Conservation (phyloP, 2,888 invertebrate species). For the Melieria omissa region DNA sequence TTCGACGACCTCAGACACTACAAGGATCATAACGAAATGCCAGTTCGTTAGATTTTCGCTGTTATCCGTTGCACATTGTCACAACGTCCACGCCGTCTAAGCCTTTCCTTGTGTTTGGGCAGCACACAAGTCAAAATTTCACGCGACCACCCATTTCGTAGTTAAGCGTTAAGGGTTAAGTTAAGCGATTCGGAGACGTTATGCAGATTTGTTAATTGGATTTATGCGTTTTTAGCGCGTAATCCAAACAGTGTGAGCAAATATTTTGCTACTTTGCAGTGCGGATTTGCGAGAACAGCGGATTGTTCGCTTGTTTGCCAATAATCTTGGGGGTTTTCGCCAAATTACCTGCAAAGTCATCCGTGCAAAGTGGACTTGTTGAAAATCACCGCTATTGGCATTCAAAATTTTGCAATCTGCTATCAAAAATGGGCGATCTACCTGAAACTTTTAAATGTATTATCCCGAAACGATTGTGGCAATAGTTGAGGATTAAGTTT, state of each 20-base stretch:
- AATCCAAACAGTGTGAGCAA: slow-evolving; percentile 61
- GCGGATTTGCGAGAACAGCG: slow-evolving; percentile 4
- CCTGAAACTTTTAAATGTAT: too few relatives aligned
- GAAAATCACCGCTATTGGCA: neutral
- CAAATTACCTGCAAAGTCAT: slow-evolving; percentile 53
- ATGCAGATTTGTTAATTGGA: slow-evolving; percentile 63
- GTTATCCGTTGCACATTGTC: neutral
- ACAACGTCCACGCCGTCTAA: slow-evolving; percentile 6
- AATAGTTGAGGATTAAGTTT: too few relatives aligned
- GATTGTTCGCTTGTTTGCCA: slow-evolving; percentile 18
- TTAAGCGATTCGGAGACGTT: slow-evolving; percentile 25
- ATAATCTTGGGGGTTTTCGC: slow-evolving; percentile 49
- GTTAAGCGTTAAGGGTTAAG: neutral
- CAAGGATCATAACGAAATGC: too few relatives aligned
- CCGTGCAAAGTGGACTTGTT: slow-evolving; percentile 25
- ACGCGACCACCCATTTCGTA: slow-evolving; percentile 15
- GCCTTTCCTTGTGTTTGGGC: slow-evolving; percentile 20
- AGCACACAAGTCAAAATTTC: slow-evolving; percentile 17
- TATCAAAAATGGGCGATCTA: too few relatives aligned
- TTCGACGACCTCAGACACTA: too few relatives aligned
- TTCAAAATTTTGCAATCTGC: too few relatives aligned
- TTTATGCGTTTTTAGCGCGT: slow-evolving; percentile 56
- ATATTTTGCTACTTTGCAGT: slow-evolving; percentile 54
- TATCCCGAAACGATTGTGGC: too few relatives aligned
- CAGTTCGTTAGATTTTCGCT: too few relatives aligned